These are phyloP conservation scores for Poeciliopsis retropinna DNA, from an alignment of 2,113 vertebrate species.

Conservation along the genomic window DNA sequence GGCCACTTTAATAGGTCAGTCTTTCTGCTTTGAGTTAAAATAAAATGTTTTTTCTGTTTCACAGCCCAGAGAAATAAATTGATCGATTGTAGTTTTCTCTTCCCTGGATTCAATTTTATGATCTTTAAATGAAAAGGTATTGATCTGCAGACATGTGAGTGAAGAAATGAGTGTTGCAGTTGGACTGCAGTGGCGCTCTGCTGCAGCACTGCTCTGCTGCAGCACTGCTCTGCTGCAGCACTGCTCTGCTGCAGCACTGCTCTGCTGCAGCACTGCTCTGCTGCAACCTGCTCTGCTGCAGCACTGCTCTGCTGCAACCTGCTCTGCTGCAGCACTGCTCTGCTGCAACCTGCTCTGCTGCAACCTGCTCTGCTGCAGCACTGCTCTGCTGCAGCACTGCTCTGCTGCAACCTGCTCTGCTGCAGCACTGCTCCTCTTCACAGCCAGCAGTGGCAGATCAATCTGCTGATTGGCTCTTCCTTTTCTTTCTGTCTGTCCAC, in stretches of 20 bases:
- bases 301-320: too few relatives aligned
- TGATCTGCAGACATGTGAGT: not conserved
- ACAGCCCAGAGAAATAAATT: not conserved
- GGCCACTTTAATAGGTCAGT: not conserved
- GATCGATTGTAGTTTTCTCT: not conserved
- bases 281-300: too few relatives aligned
- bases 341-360: too few relatives aligned
- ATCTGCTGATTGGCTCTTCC: not conserved
- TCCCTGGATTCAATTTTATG: not conserved
- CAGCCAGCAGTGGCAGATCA: not conserved
- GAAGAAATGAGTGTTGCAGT: conserved; percentile 1
- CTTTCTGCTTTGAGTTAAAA: not conserved
- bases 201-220: too few relatives aligned
- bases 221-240: too few relatives aligned
- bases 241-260: too few relatives aligned
- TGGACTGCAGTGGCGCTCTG: not conserved
- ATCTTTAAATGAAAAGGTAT: not conserved
- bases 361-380: not conserved
- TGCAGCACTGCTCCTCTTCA: conserved; percentile 19
- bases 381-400: not conserved
- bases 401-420: conserved; percentile 25
- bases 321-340: too few relatives aligned
- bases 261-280: too few relatives aligned
- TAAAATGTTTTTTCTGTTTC: not conserved
- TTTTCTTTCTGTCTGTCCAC: conserved; percentile 18